Evolutionary conservation across 2,113 vertebrate species (phyloP), one percentile per base, ranked within the genome.

Genomic region (Chrysemys picta): DNA sequence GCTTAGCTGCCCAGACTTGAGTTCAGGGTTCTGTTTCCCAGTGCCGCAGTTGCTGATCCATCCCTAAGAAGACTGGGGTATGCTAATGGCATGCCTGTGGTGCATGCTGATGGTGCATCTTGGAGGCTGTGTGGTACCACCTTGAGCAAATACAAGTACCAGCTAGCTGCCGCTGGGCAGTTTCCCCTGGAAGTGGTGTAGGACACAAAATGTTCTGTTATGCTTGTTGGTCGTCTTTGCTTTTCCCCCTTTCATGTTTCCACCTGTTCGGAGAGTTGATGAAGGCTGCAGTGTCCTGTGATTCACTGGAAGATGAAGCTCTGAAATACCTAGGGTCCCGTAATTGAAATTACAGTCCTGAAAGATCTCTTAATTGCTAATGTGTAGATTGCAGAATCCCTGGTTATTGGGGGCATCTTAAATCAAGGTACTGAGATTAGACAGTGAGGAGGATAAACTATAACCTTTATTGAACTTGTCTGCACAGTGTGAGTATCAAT

Each of bases 181-280:
- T 25, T 85, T 62, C 38, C 59, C 82, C 52, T 27, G 75, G 25
- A 21, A 45, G 14, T 5, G n/a, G n/a, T 84, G 75, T 38, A 0
- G 0, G 0, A 3, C 47, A 22, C 24, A 22, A 50, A 87, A 0
- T 19, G 22, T 45, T 76, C 42, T 27, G 22, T 0, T 45, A 3
- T 29, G 78, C 22, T 45, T 82, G 29, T 12, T 79, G 80, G 42
- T 65, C 27, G 38, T 56, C 42, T 47, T 86, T 3, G 38, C 89
- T 86, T 93, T 89, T 9, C 75, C 24, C 0, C 54, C 3, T 62
- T 72, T 0, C 0, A 0, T 78, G 2, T 85, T 95, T 96, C 82
- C 5, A 50, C 84, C 56, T 53, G 7, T 42, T 75, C 87, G 65
- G 89, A 86, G 3, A 1, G 0, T 1, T 52, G 10, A 45, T 21